Base-by-base conservation (phyloP, 2,113 vertebrate species). In the Thamnaconus septentrionalis region DNA sequence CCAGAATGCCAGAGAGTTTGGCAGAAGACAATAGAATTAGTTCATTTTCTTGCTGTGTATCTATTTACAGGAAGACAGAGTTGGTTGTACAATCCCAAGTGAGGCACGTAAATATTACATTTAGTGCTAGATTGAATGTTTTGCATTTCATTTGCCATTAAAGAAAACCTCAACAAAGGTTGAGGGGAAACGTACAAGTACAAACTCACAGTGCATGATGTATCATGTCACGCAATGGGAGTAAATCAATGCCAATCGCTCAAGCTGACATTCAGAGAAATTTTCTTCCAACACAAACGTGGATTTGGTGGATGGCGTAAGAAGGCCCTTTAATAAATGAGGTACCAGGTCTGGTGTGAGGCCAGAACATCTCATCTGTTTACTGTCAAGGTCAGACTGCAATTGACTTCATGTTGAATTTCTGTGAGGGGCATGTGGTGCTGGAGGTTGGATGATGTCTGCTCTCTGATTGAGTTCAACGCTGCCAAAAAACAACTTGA, bases 361-460 rank as follows among this genome's bases (percentile, higher is more conserved):
- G 73, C 69, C 80, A 87, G 71, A 61, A 31, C 59, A 46, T 62
- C 65, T 61, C 78, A 75, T 87, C 88, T 88, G 86, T 87, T 84
- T 55, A 73, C 53, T 71, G 69, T 89, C 85, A 83, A 73, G 59
- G 61, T 62, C 54, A 12, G 76, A 61, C 63, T 64, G 55, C 44
- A 67, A 54, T 58, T 41, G 66, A 12, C 73, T 78, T 67, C 67
- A 64, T 4, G 18, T 31, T 31, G 18, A 31, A 31, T 31, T 31
- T 31, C 18, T 31, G 18, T 31, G 18, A 31, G 18, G 18, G 18
- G 18, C 18, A 31, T 31, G 18, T 31, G 18, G 18, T 2, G 18
- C 18, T 31, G 18, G 18, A 31, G 18, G 18, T 31, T 31, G 18
- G 18, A 31, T 31, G 18, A 31, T 31, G 18, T 31, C 18, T 31